Conservation (phyloP, 2,888 invertebrate genomes). For the Operophtera brumata region DNA sequence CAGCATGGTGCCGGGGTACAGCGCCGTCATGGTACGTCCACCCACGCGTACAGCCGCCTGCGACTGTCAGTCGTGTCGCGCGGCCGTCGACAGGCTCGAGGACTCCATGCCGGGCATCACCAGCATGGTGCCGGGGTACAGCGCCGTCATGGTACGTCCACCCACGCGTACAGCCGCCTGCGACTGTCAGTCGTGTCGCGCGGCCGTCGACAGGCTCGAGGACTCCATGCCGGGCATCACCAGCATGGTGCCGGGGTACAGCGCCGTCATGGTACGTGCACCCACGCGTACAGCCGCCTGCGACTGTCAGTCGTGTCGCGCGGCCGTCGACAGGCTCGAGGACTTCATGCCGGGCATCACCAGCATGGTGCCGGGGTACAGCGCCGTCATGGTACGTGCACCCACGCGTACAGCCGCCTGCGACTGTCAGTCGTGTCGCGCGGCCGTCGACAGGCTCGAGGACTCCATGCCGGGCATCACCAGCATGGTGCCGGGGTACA, state of each 20-base stretch:
- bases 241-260: constrained; percentile 65
- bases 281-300: neutral
- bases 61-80: constrained; percentile 77
- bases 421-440: constrained; percentile 77
- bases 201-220: constrained; percentile 64
- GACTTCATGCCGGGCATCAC: constrained; percentile 71
- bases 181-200: constrained; percentile 77
- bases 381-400: constrained; percentile 41
- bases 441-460: constrained; percentile 64
- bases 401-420: too few species aligned
- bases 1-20: constrained; percentile 65
- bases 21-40: constrained; percentile 41
- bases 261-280: constrained; percentile 42
- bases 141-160: constrained; percentile 41
- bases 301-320: constrained; percentile 77
- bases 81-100: constrained; percentile 64
- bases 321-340: constrained; percentile 64
- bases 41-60: neutral
- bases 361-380: constrained; percentile 65
- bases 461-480: constrained; percentile 71
- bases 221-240: constrained; percentile 71
- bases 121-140: constrained; percentile 65
- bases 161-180: neutral
- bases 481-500: constrained; percentile 65
- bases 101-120: constrained; percentile 71